phyloP scores from a whole-genome alignment of 2,113 vertebrate genomes.

The Gymnorhina tibicen region DNA sequence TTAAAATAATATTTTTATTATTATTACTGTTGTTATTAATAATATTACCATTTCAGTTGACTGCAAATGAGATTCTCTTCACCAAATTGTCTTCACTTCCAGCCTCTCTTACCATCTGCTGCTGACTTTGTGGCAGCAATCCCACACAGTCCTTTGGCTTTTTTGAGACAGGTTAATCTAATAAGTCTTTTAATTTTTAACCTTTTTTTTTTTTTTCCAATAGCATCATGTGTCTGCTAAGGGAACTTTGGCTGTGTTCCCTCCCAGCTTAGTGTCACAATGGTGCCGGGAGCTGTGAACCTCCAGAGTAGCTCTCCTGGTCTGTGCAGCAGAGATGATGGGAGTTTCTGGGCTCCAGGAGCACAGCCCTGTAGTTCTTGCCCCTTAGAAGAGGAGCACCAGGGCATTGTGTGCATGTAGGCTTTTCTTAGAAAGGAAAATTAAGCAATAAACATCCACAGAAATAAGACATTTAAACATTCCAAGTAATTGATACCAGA shows the following conservation, averaged over 20 bases:
- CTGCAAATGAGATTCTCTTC: constrained; percentile 24
- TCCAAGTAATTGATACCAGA: constrained; percentile 66
- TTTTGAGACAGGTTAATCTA: constrained; percentile 60
- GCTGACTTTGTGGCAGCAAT: constrained; percentile 48
- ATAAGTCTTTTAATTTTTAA: background rate
- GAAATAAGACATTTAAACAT: constrained; percentile 66
- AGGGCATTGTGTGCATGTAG: background rate
- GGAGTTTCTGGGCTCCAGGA: background rate
- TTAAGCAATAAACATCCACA: constrained; percentile 65
- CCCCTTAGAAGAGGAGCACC: background rate
- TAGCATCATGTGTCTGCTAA: background rate
- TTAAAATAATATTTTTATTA: background rate
- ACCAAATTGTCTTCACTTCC: background rate
- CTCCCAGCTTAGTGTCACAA: background rate
- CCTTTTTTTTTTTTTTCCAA: background rate
- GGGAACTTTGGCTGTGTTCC: background rate
- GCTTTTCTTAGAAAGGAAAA: constrained; percentile 54
- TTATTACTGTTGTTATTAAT: background rate
- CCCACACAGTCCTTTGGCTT: background rate
- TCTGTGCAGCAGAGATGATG: background rate
- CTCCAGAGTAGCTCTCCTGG: background rate
- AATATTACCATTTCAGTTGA: background rate
- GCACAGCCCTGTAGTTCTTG: background rate
- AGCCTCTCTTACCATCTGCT: constrained; percentile 45
- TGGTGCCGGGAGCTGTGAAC: background rate